Conservation (phyloP, 2,113 vertebrate genomes). For the Tragelaphus imberbis region DNA sequence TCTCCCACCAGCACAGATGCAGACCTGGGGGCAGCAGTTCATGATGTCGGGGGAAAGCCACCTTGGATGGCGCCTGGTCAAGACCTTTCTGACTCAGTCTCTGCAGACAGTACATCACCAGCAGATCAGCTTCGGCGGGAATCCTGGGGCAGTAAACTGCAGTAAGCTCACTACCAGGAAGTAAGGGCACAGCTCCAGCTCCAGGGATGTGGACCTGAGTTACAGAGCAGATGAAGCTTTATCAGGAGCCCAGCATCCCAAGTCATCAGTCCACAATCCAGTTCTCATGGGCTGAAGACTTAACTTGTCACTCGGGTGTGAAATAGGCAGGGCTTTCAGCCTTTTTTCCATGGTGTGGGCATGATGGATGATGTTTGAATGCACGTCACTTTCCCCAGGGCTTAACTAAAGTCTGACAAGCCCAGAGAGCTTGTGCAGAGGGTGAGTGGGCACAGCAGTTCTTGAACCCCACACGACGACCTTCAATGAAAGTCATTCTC, state of each 20-base stretch:
- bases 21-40: rapidly evolving
- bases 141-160: background rate
- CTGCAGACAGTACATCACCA: rapidly evolving
- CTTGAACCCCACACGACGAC: rapidly evolving
- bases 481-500: background rate
- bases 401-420: background rate
- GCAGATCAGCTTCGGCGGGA: rapidly evolving
- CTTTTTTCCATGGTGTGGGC: rapidly evolving
- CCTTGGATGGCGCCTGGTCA: background rate
- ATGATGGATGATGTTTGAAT: background rate
- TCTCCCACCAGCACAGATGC: background rate
- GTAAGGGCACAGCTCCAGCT: rapidly evolving
- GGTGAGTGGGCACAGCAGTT: background rate
- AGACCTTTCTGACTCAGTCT: background rate
- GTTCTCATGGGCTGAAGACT: background rate
- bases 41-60: rapidly evolving
- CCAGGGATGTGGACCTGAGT: background rate
- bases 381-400: rapidly evolving
- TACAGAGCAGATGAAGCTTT: background rate
- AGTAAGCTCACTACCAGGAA: background rate
- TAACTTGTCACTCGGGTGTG: background rate
- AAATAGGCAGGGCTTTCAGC: background rate
- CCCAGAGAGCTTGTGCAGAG: background rate
- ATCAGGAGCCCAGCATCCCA: background rate
- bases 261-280: background rate